Evolutionary conservation across 2,113 vertebrate species (phyloP).

Genomic region (Corapipo altera): DNA sequence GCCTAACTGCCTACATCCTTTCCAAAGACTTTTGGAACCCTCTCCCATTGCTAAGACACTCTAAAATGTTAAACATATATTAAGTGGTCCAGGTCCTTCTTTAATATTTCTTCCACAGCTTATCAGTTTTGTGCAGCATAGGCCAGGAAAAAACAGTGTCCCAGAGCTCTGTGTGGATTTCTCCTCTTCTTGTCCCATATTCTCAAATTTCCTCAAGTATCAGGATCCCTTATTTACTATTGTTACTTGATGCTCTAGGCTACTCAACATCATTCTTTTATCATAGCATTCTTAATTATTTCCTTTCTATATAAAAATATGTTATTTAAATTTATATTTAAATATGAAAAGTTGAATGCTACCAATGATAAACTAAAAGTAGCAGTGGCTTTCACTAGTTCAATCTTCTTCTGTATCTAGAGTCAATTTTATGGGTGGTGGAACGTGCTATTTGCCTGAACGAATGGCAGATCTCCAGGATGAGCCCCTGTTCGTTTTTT

Average conservation of each 20-base stretch:
- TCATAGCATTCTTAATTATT: not conserved
- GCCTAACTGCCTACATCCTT: not conserved
- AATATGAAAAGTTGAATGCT: not conserved
- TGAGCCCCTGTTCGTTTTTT: not conserved
- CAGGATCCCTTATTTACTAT: not conserved
- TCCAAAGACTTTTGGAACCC: not conserved
- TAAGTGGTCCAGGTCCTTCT: not conserved
- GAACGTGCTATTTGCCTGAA: not conserved
- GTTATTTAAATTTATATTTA: not conserved
- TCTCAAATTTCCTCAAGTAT: not conserved
- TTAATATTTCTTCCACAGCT: not conserved
- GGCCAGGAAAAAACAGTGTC: not conserved
- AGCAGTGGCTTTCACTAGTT: not conserved
- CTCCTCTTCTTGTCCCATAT: not conserved
- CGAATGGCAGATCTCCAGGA: not conserved
- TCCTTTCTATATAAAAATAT: not conserved
- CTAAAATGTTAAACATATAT: not conserved
- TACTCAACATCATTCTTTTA: not conserved
- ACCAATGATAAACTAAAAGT: not conserved
- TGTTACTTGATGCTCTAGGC: accelerated
- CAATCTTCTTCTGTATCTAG: not conserved
- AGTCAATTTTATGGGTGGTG: not conserved
- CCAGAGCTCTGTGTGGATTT: not conserved
- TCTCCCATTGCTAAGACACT: not conserved
- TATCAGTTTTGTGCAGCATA: not conserved